These are phyloP conservation scores for Eudyptes chrysolophus DNA, from an alignment of 2,113 vertebrate genomes.

Conservation along the genomic window DNA sequence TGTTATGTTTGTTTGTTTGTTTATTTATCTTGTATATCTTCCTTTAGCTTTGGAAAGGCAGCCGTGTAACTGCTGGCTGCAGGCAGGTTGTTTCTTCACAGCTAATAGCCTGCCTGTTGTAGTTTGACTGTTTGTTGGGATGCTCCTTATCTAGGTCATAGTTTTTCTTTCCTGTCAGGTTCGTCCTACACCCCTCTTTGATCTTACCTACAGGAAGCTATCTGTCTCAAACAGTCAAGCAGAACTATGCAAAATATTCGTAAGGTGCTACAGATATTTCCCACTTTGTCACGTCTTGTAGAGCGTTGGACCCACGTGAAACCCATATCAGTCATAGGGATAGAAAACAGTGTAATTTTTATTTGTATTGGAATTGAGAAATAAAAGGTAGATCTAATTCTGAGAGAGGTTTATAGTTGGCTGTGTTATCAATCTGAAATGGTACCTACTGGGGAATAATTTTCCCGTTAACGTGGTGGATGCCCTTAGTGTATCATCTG, in stretches of 20 bases:
- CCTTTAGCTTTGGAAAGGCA: not conserved
- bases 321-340: not conserved
- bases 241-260: not conserved
- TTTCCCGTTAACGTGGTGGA: not conserved
- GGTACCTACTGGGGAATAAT: not conserved
- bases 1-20: not conserved
- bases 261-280: not conserved
- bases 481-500: not conserved
- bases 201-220: not conserved
- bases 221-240: not conserved
- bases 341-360: not conserved
- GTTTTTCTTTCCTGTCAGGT: constrained; percentile 8
- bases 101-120: not conserved
- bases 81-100: not conserved
- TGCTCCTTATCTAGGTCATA: not conserved
- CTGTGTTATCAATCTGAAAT: not conserved
- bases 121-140: not conserved
- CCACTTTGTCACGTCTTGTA: not conserved
- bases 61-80: not conserved
- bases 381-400: not conserved
- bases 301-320: not conserved
- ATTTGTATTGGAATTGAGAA: not conserved
- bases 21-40: not conserved
- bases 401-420: not conserved
- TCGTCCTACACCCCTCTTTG: not conserved